Base-by-base conservation (phyloP, 92 coral and sea anemone genomes). In the Umimayanthus chanpuru region DNA sequence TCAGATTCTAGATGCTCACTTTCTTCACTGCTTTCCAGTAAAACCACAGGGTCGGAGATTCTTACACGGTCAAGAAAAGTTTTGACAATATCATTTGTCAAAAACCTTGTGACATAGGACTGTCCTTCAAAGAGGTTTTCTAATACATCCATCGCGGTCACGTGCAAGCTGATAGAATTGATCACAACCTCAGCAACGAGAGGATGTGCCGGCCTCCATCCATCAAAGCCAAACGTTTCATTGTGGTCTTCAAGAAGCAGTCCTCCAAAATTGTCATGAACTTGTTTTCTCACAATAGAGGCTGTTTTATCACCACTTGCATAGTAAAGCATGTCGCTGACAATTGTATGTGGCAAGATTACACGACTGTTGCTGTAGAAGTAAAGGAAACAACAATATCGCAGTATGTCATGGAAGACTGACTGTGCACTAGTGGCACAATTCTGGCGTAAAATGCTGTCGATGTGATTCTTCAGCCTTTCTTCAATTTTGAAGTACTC, bases 191-290 rank as follows among this genome's bases (percentile, higher is more conserved):
- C 93, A 4, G 91, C 92, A 8, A 92, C 95, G 7, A 92, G 95
- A 32, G 89, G 86, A 61, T 92, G 95, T 11, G 95, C 95, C 0
- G 95, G 95, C 64, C 93, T 88, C 93, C 95, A 92, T 11, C 95
- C 95, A 29, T 86, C 30, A 71, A 88, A 92, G 10, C 91, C 93
- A 9, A 65, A 47, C n/a, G 88, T 50, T 67, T 92, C 93, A 36
- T 82, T 85, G 82, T 38, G n/a, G 9, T 67, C 95, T 56, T 92
- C 93, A 1, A 92, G 91, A 26, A 92, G 95, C 40, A 92, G 83
- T 26, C 95, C 95, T 30, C 93, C 93, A 55, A 93, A 93, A 0
- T 73, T 81, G 38, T 88, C 89, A 85, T 93, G 95, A 68, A 92
- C 80, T 1, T 80, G 49, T 16, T 76, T 80, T 9, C 56, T 68